phyloP scores from a whole-genome alignment of 2,888 invertebrate genomes.

The Macaria notata region DNA sequence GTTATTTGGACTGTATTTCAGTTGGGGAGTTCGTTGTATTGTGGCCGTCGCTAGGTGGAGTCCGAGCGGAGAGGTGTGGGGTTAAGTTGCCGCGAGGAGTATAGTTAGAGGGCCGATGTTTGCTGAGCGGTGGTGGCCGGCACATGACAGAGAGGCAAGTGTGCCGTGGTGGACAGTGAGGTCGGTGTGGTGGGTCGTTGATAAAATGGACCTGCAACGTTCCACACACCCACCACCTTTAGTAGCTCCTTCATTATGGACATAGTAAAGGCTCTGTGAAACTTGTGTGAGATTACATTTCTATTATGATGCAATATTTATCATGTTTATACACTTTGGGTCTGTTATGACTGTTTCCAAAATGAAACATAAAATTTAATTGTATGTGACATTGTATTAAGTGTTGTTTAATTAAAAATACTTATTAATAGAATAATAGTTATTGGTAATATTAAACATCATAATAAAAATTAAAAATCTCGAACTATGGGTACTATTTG shows the following conservation, averaged over 20 bases:
- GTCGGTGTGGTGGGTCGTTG: constrained; percentile 81
- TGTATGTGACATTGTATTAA: no score
- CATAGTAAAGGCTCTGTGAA: no score
- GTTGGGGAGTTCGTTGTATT: constrained; percentile 58
- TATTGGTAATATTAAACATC: no score
- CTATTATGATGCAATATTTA: no score
- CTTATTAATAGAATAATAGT: no score
- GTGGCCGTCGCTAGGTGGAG: constrained; percentile 49
- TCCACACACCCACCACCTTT: constrained; percentile 83
- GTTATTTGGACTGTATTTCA: constrained; percentile 62
- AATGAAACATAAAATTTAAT: no score
- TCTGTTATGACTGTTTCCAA: no score
- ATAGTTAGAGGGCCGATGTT: constrained; percentile 64
- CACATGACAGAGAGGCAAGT: constrained; percentile 73
- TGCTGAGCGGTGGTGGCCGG: constrained; percentile 72
- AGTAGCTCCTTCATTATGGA: constrained; percentile 55
- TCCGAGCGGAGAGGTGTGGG: constrained; percentile 45
- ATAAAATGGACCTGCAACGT: constrained; percentile 83
- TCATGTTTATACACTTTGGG: no score
- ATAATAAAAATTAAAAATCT: no score
- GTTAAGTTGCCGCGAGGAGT: constrained; percentile 74
- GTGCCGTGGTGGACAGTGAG: constrained; percentile 80
- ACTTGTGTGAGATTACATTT: no score
- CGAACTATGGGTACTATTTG: no score
- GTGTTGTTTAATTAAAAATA: no score